Conservation (phyloP, 2,797 vertebrate species). For the Atherinosoma microstoma region DNA sequence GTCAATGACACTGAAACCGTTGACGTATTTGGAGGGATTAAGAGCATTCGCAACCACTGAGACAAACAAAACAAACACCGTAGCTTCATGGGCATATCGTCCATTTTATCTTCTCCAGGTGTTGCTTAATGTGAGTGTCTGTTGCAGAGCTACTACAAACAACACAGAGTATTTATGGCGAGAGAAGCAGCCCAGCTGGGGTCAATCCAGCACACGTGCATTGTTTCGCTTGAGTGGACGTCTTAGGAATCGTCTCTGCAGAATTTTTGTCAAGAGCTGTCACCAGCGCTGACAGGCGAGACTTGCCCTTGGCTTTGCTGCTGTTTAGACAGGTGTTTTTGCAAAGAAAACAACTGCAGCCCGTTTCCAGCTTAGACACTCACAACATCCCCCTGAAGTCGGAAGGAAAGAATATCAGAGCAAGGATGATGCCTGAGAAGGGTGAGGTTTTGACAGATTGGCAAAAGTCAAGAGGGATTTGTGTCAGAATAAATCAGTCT, state of each 20-base stretch:
- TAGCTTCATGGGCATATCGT: slow-evolving; percentile 33
- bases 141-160: slow-evolving; percentile 40
- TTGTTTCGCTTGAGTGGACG: slow-evolving; percentile 74
- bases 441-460: slow-evolving; percentile 74
- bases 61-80: slow-evolving; percentile 44
- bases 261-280: slow-evolving; percentile 80
- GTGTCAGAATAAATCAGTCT: slow-evolving; percentile 68
- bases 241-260: slow-evolving; percentile 73
- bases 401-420: slow-evolving; percentile 77
- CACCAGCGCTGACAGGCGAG: slow-evolving; percentile 79
- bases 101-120: slow-evolving; percentile 35
- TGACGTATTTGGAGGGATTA: slow-evolving; percentile 54
- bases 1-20: slow-evolving; percentile 51
- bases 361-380: slow-evolving; percentile 72
- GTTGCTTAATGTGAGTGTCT: slow-evolving; percentile 35
- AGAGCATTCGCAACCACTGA: slow-evolving; percentile 47
- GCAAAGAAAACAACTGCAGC: slow-evolving; percentile 83
- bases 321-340: slow-evolving; percentile 88
- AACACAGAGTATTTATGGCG: slow-evolving; percentile 27
- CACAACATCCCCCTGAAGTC: slow-evolving; percentile 66
- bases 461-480: slow-evolving; percentile 61
- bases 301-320: slow-evolving; percentile 80
- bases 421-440: slow-evolving; percentile 58
- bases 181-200: slow-evolving; percentile 67
- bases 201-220: slow-evolving; percentile 75